A percentile compares a stretch with the other conserved stretches of the same genome.
Evolutionary conservation across 2,888 invertebrate species (phyloP).

Genomic region (Polymixis lichenea): DNA sequence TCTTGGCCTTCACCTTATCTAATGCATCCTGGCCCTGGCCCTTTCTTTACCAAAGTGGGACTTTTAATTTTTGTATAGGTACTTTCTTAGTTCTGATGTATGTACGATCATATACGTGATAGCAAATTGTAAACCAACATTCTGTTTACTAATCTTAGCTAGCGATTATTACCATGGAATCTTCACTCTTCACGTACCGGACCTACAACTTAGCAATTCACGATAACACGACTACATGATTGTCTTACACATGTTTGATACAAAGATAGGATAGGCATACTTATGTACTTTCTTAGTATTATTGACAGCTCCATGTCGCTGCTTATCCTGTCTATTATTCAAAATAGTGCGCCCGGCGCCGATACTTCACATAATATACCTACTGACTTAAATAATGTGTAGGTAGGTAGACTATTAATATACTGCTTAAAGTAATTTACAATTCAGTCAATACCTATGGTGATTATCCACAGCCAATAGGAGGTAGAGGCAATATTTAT

Average conservation of each 20-base stretch:
- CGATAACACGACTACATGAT: slow-evolving; percentile 27
- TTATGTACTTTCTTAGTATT: slow-evolving; percentile 24
- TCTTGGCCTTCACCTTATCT: slow-evolving; percentile 6
- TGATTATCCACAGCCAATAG: slow-evolving; percentile 7
- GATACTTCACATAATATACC: not conserved
- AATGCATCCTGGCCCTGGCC: not conserved
- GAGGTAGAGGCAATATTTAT: slow-evolving; percentile 2
- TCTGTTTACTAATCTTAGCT: slow-evolving; percentile 13
- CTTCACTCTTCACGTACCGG: too few species aligned
- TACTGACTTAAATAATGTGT: not conserved
- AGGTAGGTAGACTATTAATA: slow-evolving; percentile 15
- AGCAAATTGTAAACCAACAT: slow-evolving; percentile 26
- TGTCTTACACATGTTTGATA: not conserved
- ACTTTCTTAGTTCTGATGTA: not conserved
- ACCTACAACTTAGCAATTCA: slow-evolving; percentile 2
- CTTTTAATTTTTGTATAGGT: not conserved
- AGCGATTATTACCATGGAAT: slow-evolving; percentile 9
- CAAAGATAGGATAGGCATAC: not conserved
- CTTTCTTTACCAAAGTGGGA: not conserved
- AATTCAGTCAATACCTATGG: slow-evolving; percentile 20
- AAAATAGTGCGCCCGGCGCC: not conserved
- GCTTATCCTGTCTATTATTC: slow-evolving; percentile 1
- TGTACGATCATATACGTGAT: too few species aligned
- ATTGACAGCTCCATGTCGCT: slow-evolving; percentile 22
- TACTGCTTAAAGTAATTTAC: slow-evolving; percentile 38